Evolutionary conservation across 1,140 invertebrate species (phyloP), one percentile per base, ranked within the genome.

Genomic region (Sweltsa coloradensis): DNA sequence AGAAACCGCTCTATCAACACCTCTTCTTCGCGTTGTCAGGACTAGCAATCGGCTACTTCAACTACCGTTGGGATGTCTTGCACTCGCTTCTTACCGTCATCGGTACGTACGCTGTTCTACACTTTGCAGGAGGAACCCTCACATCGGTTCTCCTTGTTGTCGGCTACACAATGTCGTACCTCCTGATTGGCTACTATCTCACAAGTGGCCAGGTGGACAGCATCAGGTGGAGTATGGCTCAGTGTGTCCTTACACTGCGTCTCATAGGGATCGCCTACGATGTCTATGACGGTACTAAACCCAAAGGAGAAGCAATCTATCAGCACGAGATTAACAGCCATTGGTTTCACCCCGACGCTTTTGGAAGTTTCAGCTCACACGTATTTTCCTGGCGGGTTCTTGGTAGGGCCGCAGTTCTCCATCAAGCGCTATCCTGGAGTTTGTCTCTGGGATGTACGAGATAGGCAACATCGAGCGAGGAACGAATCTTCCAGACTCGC

Each of bases 141-240:
- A 11, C 31, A 6, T 47, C 46, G n/a, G 46, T 47, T 5, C 16
- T 25, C 9, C 11, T 40, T 16, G 37, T 47, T 24, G 40, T 47
- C 31, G 16, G 25, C 5, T 47, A 41, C 36, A 41, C 36, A 26
- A 47, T 47, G 46, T 21, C 5, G 16, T 47, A 47, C 25, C 39
- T 47, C 22, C 16, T 47, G 24, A 39, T 26, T 9, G 46, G 46
- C 41, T 16, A 47, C 36, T 47, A 41, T 1, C 18, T 36, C 16
- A 36, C 2, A 36, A n/a, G n/a, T n/a, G n/a, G n/a, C n/a, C n/a
- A n/a, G n/a, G n/a, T n/a, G n/a, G n/a, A n/a, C n/a, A n/a, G n/a
- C 54, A 93, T 95, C 29, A 83, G 82, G 52, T 97, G 91, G 91
- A 95, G 88, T 9, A 92, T 94, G 79, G 89, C 91, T 0, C 89